These are phyloP conservation scores for Agrypnus murinus DNA, from an alignment of 2,888 invertebrate genomes.

Conservation along the genomic window DNA sequence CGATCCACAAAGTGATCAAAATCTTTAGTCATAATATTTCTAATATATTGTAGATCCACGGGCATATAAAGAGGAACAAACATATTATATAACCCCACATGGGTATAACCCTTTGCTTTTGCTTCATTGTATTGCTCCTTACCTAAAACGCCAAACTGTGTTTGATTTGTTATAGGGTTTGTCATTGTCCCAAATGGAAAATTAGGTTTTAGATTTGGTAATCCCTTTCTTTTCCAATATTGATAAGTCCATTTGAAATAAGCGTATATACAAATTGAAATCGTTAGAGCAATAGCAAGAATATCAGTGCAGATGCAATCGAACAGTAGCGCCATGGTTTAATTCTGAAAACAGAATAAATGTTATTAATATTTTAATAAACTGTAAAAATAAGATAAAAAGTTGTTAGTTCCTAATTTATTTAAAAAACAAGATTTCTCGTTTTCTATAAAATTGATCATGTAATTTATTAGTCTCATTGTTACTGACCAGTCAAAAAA, in stretches of 20 bases:
- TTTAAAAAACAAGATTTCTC: too few relatives aligned
- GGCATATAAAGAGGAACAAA: slow-evolving; percentile 20
- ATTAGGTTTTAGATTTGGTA: slow-evolving; percentile 52
- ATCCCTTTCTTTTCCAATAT: slow-evolving; percentile 40
- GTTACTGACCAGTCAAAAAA: too few relatives aligned
- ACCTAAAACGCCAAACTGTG: background rate
- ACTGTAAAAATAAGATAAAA: too few relatives aligned
- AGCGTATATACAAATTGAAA: too few relatives aligned
- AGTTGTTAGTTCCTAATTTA: too few relatives aligned
- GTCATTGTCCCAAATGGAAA: slow-evolving; percentile 60
- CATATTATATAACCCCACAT: slow-evolving; percentile 28
- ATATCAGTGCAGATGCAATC: background rate
- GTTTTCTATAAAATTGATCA: too few relatives aligned
- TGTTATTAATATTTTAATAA: too few relatives aligned
- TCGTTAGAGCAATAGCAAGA: slow-evolving; percentile 7
- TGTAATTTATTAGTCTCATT: too few relatives aligned
- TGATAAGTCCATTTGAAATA: slow-evolving; percentile 45
- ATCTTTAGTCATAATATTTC: slow-evolving; percentile 69
- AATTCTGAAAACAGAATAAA: too few relatives aligned
- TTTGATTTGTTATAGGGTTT: slow-evolving; percentile 23
- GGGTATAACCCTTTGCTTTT: slow-evolving; percentile 44
- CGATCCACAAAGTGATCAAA: slow-evolving; percentile 71
- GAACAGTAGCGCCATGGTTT: too few relatives aligned
- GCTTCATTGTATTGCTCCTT: slow-evolving; percentile 28
- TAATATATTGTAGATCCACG: slow-evolving; percentile 68